Evolutionary conservation across 2,113 vertebrate genomes (phyloP), one percentile per base, ranked within the genome.

Genomic region (Pagrus major): DNA sequence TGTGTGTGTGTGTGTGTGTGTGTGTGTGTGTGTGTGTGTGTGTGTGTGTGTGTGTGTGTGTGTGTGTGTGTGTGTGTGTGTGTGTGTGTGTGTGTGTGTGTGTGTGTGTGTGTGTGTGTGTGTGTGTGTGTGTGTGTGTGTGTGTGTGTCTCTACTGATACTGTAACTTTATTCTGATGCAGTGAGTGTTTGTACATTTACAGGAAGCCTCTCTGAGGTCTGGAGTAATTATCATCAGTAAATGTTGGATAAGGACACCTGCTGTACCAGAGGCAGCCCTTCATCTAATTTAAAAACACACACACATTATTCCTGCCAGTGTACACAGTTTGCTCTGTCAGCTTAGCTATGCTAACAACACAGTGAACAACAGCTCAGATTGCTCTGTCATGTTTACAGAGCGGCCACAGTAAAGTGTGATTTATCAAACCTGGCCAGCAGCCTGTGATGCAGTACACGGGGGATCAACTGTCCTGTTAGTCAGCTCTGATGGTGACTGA

Each of bases 381-480:
- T 61, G 39, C n/a, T 35, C 41, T 20, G 27, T 11, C 5, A n/a
- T 54, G n/a, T 73, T 74, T 54, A 59, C 61, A 0, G 25, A 56
- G 27, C 56, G 31, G 12, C 7, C 10, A 29, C 20, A 29, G 41
- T 46, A 27, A 55, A 29, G 29, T 61, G 21, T 37, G 58, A 55
- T 55, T 35, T 1, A 59, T 74, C 21, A 74, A 39, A 73, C 12
- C 58, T 37, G 52, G 42, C 54, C 60, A 25, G 69, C 63, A 60
- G 54, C 31, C 41, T 51, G 61, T 41, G 60, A 67, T 7, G 23
- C 21, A n/a, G n/a, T 35, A 47, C 0, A 21, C 42, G 21, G 9
- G n/a, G 42, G 20, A 27, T 23, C 6, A 59, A 52, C n/a, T 27
- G 25, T 9, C 35, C 42, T 41, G 31, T 49, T 23, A 31, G 21